These are phyloP conservation scores for Lethenteron reissneri DNA, from an alignment of 2,113 vertebrate genomes.

Conservation along the genomic window DNA sequence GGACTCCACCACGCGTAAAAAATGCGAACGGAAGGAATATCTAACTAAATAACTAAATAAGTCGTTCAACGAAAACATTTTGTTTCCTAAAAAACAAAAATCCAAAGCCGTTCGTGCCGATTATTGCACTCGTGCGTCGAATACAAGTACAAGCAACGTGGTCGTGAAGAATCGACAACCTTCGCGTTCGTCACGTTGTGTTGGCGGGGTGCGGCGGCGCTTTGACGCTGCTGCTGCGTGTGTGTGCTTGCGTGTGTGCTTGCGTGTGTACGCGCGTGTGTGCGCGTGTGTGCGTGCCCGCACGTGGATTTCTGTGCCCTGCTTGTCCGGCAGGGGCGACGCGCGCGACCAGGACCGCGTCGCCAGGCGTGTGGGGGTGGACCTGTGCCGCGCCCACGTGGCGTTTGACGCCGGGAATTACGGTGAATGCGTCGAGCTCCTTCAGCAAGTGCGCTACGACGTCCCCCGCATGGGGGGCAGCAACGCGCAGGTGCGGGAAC, in stretches of 20 bases:
- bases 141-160: too few species aligned
- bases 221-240: neutral
- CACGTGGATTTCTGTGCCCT: conserved; percentile 19
- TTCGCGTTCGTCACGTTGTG: neutral
- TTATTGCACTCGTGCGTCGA: too few species aligned
- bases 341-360: conserved; percentile 40
- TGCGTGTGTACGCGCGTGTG: neutral
- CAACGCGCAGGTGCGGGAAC: conserved; percentile 50
- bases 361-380: conserved; percentile 32
- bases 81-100: too few species aligned
- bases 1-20: too few species aligned
- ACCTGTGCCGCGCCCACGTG: conserved; percentile 54
- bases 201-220: neutral
- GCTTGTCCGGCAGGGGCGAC: conserved; percentile 12
- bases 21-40: too few species aligned
- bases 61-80: too few species aligned
- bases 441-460: conserved; percentile 49
- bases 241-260: neutral
- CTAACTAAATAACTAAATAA: too few species aligned
- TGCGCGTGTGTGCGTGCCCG: neutral
- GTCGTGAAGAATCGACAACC: too few species aligned
- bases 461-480: conserved; percentile 46
- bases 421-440: conserved; percentile 31
- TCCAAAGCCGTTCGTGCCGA: too few species aligned
- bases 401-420: conserved; percentile 49